Percentiles rank a stretch among this genome's conserved stretches.
These are phyloP conservation scores for Drosophila atripex DNA, from an alignment of 2,888 invertebrate genomes.

Conservation along the genomic window DNA sequence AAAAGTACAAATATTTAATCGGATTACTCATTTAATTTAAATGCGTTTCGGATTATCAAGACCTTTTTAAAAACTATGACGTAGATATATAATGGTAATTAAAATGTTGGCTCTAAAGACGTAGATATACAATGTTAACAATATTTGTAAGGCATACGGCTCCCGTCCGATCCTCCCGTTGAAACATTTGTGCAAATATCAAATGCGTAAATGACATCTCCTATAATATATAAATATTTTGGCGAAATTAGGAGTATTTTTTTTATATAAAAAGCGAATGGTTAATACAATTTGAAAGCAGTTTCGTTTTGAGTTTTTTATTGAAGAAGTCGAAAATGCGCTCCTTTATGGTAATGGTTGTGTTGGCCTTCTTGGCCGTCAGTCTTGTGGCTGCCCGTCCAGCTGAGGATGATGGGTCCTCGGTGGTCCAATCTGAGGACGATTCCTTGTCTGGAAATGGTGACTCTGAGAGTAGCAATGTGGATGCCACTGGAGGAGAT, in stretches of 20 bases:
- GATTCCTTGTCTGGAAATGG: conserved; percentile 3
- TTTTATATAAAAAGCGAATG: conserved; percentile 20
- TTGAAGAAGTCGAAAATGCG: conserved; percentile 33
- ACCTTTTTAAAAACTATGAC: not conserved
- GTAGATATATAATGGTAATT: not conserved
- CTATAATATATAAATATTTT: conserved; percentile 1
- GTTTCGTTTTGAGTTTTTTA: conserved; percentile 8
- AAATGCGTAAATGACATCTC: conserved; percentile 13
- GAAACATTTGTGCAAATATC: conserved; percentile 30
- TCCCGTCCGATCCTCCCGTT: conserved; percentile 11
- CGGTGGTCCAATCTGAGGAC: not conserved
- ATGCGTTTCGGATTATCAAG: not conserved
- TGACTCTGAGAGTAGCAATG: not conserved
- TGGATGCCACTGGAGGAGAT: conserved; percentile 3
- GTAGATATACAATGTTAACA: not conserved
- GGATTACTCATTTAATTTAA: not conserved
- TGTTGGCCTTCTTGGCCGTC: conserved; percentile 38
- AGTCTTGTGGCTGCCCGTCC: conserved; percentile 24
- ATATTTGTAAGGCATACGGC: not conserved
- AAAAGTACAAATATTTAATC: not conserved
- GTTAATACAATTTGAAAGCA: conserved; percentile 6
- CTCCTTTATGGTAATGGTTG: conserved; percentile 21
- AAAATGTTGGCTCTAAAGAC: no score
- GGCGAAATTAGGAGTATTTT: not conserved
- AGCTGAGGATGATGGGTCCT: conserved; percentile 10